These are phyloP conservation scores for Macquaria ambigua DNA, from an alignment of 2,113 vertebrate genomes.

Conservation along the genomic window DNA sequence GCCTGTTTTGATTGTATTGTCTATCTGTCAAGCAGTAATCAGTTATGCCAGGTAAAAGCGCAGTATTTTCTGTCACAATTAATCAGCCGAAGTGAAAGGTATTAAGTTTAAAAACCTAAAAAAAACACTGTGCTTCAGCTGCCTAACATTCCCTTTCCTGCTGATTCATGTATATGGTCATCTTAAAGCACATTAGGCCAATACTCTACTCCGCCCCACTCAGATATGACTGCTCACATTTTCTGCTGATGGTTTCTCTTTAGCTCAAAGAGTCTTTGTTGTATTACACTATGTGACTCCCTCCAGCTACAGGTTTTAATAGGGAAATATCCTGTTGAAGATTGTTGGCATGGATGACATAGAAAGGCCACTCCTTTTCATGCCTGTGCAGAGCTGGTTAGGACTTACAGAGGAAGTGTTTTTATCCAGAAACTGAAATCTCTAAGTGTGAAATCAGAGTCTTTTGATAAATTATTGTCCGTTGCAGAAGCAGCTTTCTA, in stretches of 20 bases:
- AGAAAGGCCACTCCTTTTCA: slow-evolving; percentile 33
- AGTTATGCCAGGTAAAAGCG: neutral
- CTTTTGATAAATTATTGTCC: slow-evolving; percentile 43
- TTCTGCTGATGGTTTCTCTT: slow-evolving; percentile 28
- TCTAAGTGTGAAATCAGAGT: slow-evolving; percentile 30
- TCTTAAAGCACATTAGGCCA: neutral
- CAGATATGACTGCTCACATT: slow-evolving; percentile 25
- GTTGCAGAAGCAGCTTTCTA: slow-evolving; percentile 11
- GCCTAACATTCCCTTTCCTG: neutral
- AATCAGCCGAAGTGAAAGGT: neutral
- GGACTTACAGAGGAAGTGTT: slow-evolving; percentile 8
- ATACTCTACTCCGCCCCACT: slow-evolving; percentile 1
- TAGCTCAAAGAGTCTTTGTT: slow-evolving; percentile 45
- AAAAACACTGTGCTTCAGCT: neutral
- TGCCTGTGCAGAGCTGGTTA: slow-evolving; percentile 30
- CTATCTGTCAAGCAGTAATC: neutral
- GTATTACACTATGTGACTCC: slow-evolving; percentile 36
- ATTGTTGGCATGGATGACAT: slow-evolving; percentile 50
- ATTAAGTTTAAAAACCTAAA: neutral
- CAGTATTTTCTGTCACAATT: neutral
- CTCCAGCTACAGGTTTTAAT: slow-evolving; percentile 58
- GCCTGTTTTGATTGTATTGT: slow-evolving; percentile 5
- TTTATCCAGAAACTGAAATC: slow-evolving; percentile 33
- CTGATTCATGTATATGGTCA: neutral
- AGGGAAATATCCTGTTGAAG: slow-evolving; percentile 49